Base-by-base conservation (phyloP, 2,113 vertebrate species). In the Trichomycterus rosablanca region DNA sequence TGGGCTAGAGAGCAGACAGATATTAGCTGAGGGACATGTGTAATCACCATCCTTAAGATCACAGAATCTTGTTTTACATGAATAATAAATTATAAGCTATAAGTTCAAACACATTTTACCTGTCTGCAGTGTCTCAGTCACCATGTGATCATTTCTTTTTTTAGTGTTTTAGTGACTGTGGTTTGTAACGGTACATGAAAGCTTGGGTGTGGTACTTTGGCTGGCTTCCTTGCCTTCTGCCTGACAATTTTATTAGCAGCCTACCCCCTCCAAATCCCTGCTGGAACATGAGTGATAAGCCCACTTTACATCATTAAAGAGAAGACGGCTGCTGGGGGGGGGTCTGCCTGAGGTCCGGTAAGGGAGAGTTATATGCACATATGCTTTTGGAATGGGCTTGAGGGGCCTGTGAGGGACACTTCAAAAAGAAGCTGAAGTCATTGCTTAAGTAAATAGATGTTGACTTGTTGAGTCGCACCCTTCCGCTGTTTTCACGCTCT, bases 391-490 rank as follows among this genome's bases (percentile, higher is more conserved):
- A 14, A 39, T 68, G 71, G 68, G 63, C 64, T 56, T 10, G 16
- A 4, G 19, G 19, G 22, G 49, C 14, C 6, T 2, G 24, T 3
- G 9, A 51, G 40, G 43, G 54, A 34, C 48, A 68, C 61, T 67
- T 78, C 44, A 76, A 77, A 63, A 34, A 7, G 71, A 77, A 80
- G 70, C 15, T 63, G 74, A 77, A 78, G 69, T 73, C 62, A 54
- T 49, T 59, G 28, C 51, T 43, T 61, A 59, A 73, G 52, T 49
- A 66, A 62, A 64, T 64, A 52, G 40, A 60, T 28, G 50, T 67
- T 55, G 60, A 72, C 66, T 40, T 63, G 42, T 56, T 3, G 22
- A 43, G 59, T 66, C 56, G 35, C 74, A 57, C 71, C 71, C 67
- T 74, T 68, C 67, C 52, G 44, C 15, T 22, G 5, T 20, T 57